Percentiles rank a stretch among this genome's conserved stretches.
Evolutionary conservation across 2,888 invertebrate genomes (phyloP).

Genomic region (Halictus ligatus): DNA sequence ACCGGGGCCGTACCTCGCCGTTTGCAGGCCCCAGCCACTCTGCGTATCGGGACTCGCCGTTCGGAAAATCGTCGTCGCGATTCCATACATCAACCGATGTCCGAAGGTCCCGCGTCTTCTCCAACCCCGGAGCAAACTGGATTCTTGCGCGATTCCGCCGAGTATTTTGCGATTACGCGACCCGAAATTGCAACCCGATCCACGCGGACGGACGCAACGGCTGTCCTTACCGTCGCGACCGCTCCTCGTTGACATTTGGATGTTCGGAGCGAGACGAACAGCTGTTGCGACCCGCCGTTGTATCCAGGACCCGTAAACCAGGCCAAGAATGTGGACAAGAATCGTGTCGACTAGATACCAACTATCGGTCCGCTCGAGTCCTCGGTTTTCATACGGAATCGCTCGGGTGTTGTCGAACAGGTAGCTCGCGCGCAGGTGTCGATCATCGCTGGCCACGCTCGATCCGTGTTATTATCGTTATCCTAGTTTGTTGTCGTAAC

Average conservation of each 20-base stretch:
- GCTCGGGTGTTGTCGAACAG: not conserved
- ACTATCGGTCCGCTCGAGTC: not conserved
- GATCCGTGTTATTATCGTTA: no score
- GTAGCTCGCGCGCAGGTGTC: not conserved
- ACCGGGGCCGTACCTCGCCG: not conserved
- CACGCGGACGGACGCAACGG: not conserved
- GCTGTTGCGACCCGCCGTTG: not conserved
- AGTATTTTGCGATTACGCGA: not conserved
- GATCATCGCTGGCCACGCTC: not conserved
- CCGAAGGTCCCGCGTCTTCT: not conserved
- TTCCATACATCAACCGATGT: not conserved
- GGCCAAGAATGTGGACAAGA: slow-evolving; percentile 2
- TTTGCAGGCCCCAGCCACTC: not conserved
- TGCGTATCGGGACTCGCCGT: not conserved
- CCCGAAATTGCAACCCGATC: not conserved
- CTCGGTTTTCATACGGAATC: not conserved
- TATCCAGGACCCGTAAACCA: not conserved
- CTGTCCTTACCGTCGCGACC: not conserved
- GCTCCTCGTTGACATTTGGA: not conserved
- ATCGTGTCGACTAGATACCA: not conserved
- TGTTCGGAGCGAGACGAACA: not conserved
- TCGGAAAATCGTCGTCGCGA: not conserved
- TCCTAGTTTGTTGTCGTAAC: not conserved
- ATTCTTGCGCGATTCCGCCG: not conserved
- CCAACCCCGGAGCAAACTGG: not conserved